phyloP scores from a whole-genome alignment of 2,113 vertebrate species.

The Marmota flaviventris region DNA sequence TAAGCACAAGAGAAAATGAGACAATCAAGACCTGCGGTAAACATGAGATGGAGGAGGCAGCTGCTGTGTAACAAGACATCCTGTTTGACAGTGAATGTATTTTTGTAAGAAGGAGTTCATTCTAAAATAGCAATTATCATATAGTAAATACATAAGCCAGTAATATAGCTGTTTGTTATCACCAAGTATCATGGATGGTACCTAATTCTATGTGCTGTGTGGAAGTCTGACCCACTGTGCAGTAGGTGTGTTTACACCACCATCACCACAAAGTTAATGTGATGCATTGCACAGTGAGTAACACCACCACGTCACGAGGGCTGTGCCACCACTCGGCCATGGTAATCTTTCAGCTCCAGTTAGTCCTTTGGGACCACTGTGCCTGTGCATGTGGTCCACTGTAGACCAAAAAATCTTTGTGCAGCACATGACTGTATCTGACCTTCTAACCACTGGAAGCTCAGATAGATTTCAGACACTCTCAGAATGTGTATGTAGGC shows the following conservation, averaged over 20 bases:
- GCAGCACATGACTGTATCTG: background rate
- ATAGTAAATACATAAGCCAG: background rate
- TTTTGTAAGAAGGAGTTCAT: background rate
- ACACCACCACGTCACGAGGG: background rate
- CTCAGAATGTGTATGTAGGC: background rate
- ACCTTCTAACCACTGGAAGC: background rate
- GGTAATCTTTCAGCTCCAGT: no score
- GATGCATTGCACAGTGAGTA: background rate
- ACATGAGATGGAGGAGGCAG: background rate
- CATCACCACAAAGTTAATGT: background rate
- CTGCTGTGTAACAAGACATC: background rate
- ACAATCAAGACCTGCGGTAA: background rate
- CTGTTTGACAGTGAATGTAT: background rate
- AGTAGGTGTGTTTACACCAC: background rate
- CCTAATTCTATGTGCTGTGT: no score
- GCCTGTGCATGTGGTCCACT: no score
- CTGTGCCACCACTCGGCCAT: background rate
- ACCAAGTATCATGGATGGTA: background rate
- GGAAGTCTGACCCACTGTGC: background rate
- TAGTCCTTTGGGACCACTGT: background rate
- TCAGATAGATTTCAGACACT: constrained; percentile 44
- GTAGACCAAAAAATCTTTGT: background rate
- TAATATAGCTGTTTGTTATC: background rate
- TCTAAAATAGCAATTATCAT: background rate
- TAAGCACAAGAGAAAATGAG: background rate